Base-by-base conservation (phyloP, 2,888 invertebrate species). In the Aricia artaxerxes region DNA sequence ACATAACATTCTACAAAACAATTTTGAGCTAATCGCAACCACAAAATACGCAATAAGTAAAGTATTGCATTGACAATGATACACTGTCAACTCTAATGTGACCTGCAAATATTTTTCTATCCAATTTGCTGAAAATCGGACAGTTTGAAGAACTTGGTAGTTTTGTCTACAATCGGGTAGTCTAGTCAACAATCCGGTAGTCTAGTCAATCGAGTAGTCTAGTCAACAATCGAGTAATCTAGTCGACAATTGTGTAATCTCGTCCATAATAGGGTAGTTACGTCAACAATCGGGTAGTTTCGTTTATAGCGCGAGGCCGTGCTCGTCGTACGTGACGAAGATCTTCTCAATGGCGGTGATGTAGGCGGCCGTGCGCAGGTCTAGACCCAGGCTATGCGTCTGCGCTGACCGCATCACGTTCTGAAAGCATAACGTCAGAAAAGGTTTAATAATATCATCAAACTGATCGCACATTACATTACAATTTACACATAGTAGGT, bases 271-370 rank as follows among this genome's bases (percentile, higher is more conserved):
- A 6, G 60, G 7, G 0, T 31, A n/a, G 0, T 61, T 7, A 11
- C 9, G 64, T 64, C 31, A 24, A 64, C 64, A 64, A 31, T 64
- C 9, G 11, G 11, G 11, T 64, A 31, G 4, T 3, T 31, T 24
- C 31, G 64, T 3, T 31, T 24, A 24, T 35, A 84, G 77, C 9
- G 83, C 83, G 38, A 84, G 82, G 24, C 99, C 99, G 87, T 99
- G 98, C 88, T 98, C 98, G 86, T 97, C 97, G 93, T 98, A 99
- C 69, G 99, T 99, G 84, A 97, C 97, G 95, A 99, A 99, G 91
- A 99, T 99, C 94, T 99, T 99, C 92, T 98, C 98, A 84, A 99
- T 98, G 57, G 99, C 97, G 86, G 98, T 98, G 82, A 98, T 97
- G 91, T 99, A 99, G 53, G 99, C 99, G 64, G 99, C 99, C 79